Evolutionary conservation across 2,888 invertebrate species (phyloP).

Genomic region (Rotaria sp.): DNA sequence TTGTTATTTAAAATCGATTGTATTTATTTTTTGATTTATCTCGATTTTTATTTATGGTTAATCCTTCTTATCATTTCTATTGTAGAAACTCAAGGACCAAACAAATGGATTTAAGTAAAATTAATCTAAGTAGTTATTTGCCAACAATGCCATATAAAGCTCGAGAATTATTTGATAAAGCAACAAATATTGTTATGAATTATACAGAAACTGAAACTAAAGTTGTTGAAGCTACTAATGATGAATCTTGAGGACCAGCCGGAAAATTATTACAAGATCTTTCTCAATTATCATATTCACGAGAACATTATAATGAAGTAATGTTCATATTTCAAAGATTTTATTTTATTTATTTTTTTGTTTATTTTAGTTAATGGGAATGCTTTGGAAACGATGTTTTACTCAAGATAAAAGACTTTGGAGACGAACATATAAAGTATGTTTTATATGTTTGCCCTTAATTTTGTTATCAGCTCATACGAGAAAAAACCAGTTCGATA

Average conservation of each 20-base stretch:
- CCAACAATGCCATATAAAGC: not conserved
- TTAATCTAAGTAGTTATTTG: not conserved
- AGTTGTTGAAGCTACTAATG: slow-evolving; percentile 96
- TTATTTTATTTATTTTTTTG: not conserved
- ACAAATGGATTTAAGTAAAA: not conserved
- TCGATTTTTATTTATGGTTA: no score
- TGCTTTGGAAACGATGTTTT: slow-evolving; percentile 97
- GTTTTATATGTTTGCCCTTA: not conserved
- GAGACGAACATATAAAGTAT: slow-evolving; percentile 92
- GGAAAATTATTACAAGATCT: slow-evolving; percentile 85
- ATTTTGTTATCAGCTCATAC: not conserved
- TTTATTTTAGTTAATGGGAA: slow-evolving; percentile 67
- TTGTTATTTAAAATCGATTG: not conserved
- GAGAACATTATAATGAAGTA: slow-evolving; percentile 89
- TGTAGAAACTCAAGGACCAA: not conserved
- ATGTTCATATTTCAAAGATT: not conserved
- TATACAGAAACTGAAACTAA: slow-evolving; percentile 99
- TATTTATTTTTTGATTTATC: not conserved
- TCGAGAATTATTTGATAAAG: slow-evolving; percentile 25
- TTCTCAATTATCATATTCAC: slow-evolving; percentile 90
- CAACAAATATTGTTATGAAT: slow-evolving; percentile 98
- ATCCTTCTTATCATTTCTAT: no score
- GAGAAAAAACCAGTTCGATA: no score
- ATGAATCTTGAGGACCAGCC: slow-evolving; percentile 98
- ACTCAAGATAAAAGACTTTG: slow-evolving; percentile 94